Conservation (phyloP, 37 sponge, comb jelly and placozoan species). For the Aplysina aerophoba region DNA sequence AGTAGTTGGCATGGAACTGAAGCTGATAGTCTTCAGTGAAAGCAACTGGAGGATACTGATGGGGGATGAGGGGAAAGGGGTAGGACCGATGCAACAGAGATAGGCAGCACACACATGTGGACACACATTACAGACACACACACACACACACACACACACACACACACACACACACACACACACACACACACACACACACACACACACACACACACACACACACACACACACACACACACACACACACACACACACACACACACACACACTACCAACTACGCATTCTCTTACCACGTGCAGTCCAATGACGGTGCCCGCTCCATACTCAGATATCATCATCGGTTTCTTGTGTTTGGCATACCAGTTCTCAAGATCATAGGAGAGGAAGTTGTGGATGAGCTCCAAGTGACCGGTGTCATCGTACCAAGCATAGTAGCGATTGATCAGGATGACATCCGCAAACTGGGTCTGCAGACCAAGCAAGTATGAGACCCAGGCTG, state of each 20-base stretch:
- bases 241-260: conserved; percentile 29
- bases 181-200: conserved; percentile 21
- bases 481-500: conserved; percentile 83
- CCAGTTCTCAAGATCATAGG: conserved; percentile 57
- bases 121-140: conserved; percentile 23
- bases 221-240: conserved; percentile 5
- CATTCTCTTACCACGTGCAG: conserved; percentile 54
- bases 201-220: conserved; percentile 33
- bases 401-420: conserved; percentile 41
- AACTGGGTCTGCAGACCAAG: conserved; percentile 60
- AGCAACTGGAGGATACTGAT: conserved; percentile 49
- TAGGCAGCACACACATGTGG: background rate
- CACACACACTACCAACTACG: conserved; percentile 25
- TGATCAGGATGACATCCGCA: conserved; percentile 55
- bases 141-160: conserved; percentile 53
- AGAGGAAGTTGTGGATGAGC: conserved; percentile 10
- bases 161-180: conserved; percentile 43
- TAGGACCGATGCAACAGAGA: too few species aligned
- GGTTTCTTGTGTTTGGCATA: conserved; percentile 42
- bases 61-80: background rate
- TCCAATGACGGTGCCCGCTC: conserved; percentile 65
- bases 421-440: conserved; percentile 73
- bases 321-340: conserved; percentile 69
- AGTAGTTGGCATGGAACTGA: conserved; percentile 24
- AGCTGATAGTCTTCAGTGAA: conserved; percentile 66